A percentile compares a stretch with the other conserved stretches of the same genome.
Evolutionary conservation across 2,797 vertebrate genomes (phyloP).

Genomic region (Gadopsis marmoratus): DNA sequence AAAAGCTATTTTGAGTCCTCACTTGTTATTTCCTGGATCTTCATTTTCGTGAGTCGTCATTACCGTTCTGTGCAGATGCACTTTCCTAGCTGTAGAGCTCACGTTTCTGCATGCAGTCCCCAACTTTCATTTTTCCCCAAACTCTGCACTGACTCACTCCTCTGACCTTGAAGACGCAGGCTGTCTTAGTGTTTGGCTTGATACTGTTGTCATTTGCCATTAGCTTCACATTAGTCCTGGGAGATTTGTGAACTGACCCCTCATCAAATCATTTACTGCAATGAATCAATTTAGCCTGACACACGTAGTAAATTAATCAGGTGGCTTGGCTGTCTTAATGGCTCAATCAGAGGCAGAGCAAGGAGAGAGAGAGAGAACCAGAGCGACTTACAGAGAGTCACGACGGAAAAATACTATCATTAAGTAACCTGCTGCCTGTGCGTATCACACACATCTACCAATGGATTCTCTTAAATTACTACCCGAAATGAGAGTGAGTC

Average conservation of each 20-base stretch:
- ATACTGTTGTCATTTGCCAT: conserved; percentile 81
- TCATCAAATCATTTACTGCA: conserved; percentile 82
- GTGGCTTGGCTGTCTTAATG: conserved; percentile 70
- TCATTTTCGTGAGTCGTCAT: not conserved
- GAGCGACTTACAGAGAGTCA: conserved; percentile 45
- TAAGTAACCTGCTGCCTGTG: conserved; percentile 46
- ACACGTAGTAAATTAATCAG: conserved; percentile 80
- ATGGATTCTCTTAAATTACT: conserved; percentile 21
- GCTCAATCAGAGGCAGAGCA: conserved; percentile 67
- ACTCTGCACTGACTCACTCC: conserved; percentile 23
- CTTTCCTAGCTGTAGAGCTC: not conserved
- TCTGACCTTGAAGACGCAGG: conserved; percentile 67
- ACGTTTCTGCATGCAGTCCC: not conserved
- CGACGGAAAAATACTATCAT: conserved; percentile 48
- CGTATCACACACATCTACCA: conserved; percentile 11
- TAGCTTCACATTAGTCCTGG: conserved; percentile 77
- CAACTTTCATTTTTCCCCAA: conserved; percentile 13
- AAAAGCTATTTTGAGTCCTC: not conserved
- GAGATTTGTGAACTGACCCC: conserved; percentile 80
- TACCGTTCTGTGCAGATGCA: not conserved
- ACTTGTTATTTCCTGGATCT: not conserved
- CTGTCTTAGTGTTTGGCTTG: conserved; percentile 44
- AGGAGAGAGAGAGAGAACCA: conserved; percentile 44
- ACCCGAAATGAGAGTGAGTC: not conserved
- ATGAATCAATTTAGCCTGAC: conserved; percentile 80